Evolutionary conservation across 2,888 invertebrate species (phyloP).

Genomic region (Megastigmus dorsalis): DNA sequence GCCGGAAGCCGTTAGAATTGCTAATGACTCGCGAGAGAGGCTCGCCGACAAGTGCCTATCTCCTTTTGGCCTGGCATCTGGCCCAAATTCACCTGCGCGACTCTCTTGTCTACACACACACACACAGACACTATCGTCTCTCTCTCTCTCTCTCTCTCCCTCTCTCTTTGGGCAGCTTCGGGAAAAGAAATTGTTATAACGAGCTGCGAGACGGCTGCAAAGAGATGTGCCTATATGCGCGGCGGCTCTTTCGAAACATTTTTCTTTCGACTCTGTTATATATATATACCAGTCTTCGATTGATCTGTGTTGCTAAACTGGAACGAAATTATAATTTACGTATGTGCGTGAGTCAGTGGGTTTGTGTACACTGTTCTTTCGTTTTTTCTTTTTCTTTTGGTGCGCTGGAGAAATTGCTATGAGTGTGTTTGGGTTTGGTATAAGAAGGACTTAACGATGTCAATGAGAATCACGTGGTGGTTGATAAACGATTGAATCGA

Average conservation of each 20-base stretch:
- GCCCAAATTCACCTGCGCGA: constrained; percentile 63
- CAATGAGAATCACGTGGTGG: neutral
- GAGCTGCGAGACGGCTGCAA: neutral
- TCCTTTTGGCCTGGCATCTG: constrained; percentile 59
- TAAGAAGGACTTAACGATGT: neutral
- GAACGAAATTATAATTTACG: constrained; percentile 1
- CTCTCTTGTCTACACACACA: no score
- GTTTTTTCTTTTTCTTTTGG: neutral
- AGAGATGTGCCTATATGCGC: no score
- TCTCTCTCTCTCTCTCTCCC: neutral
- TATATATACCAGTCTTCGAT: neutral
- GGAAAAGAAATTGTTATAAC: constrained; percentile 22
- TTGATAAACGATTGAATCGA: no score
- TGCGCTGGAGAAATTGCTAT: neutral
- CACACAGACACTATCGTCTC: neutral
- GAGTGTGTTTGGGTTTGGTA: neutral
- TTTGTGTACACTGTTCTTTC: neutral
- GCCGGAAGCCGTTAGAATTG: constrained; percentile 72
- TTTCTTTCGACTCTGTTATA: neutral
- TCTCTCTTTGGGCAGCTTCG: neutral
- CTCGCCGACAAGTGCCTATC: constrained; percentile 64
- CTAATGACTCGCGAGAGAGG: constrained; percentile 64
- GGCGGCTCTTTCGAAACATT: constrained; percentile 9
- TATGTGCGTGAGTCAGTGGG: neutral
- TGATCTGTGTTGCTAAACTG: constrained; percentile 22